Evolutionary conservation across 2,797 vertebrate genomes (phyloP).

Genomic region (Esox lucius): DNA sequence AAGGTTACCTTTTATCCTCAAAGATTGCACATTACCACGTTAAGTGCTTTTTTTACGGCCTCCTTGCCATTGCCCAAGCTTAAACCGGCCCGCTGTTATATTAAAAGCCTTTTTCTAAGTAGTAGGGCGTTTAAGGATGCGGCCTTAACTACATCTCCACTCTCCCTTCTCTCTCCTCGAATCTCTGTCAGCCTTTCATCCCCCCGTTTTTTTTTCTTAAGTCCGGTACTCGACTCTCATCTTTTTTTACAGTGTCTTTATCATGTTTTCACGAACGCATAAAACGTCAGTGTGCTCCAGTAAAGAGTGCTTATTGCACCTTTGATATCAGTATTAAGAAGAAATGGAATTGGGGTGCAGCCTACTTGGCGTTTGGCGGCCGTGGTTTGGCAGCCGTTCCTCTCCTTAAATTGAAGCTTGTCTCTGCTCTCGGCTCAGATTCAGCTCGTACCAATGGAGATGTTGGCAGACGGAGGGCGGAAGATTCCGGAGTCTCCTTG

Average conservation of each 20-base stretch:
- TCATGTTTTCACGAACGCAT: constrained; percentile 34
- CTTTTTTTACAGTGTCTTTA: constrained; percentile 31
- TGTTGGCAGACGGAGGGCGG: constrained; percentile 12
- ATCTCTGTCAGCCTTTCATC: constrained; percentile 30
- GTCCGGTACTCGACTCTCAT: background rate
- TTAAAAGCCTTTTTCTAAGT: constrained; percentile 51
- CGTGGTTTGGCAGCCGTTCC: constrained; percentile 4
- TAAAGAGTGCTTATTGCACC: constrained; percentile 34
- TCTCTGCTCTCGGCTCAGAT: background rate
- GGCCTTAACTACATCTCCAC: constrained; percentile 10
- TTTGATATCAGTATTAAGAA: constrained; percentile 30
- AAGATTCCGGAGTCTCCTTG: constrained; percentile 10
- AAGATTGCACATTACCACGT: constrained; percentile 68
- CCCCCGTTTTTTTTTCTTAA: constrained; percentile 19
- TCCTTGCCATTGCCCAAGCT: constrained; percentile 46
- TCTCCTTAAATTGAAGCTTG: background rate
- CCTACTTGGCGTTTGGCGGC: background rate
- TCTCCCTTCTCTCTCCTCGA: constrained; percentile 25
- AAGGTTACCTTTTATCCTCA: constrained; percentile 71
- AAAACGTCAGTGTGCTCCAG: constrained; percentile 46
- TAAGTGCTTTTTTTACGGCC: constrained; percentile 73
- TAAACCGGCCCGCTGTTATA: constrained; percentile 61
- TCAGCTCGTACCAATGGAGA: constrained; percentile 19
- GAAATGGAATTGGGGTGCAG: constrained; percentile 5
- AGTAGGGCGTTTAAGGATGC: constrained; percentile 35